A percentile compares a stretch with the other conserved stretches of the same genome.
Conservation (phyloP, 2,113 vertebrate species). For the Stictonetta naevosa region DNA sequence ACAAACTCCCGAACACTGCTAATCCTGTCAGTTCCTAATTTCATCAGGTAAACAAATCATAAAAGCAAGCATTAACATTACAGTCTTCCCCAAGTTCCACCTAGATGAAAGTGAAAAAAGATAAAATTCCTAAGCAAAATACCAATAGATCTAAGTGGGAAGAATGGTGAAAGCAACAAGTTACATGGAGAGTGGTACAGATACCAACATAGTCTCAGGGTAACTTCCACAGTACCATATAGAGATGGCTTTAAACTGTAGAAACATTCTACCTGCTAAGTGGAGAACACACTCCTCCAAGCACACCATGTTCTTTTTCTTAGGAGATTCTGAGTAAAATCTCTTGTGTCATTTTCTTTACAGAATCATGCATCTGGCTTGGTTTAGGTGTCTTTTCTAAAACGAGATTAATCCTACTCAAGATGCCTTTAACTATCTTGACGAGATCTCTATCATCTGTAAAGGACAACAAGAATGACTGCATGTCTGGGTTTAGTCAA, state of each 20-base stretch:
- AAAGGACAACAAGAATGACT: background rate
- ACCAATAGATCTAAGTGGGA: background rate
- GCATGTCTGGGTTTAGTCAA: background rate
- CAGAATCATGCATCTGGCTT: background rate
- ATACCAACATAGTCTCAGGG: background rate
- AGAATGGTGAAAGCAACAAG: background rate
- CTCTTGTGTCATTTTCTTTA: background rate
- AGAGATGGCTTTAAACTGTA: background rate
- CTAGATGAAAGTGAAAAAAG: background rate
- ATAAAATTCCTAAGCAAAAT: background rate
- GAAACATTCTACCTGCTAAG: background rate
- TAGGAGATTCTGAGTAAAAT: background rate
- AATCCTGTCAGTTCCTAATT: background rate
- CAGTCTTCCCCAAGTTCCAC: background rate
- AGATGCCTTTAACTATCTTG: background rate
- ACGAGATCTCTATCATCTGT: background rate
- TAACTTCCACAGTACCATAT: background rate
- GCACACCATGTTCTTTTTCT: background rate
- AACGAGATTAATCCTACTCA: background rate
- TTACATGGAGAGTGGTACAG: rapidly evolving
- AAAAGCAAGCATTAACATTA: background rate
- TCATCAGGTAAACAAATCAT: background rate
- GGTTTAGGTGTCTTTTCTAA: background rate
- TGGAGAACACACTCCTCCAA: background rate
- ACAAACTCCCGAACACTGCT: background rate